These are phyloP conservation scores for Trachurus trachurus DNA, from an alignment of 2,797 vertebrate species.

Conservation along the genomic window DNA sequence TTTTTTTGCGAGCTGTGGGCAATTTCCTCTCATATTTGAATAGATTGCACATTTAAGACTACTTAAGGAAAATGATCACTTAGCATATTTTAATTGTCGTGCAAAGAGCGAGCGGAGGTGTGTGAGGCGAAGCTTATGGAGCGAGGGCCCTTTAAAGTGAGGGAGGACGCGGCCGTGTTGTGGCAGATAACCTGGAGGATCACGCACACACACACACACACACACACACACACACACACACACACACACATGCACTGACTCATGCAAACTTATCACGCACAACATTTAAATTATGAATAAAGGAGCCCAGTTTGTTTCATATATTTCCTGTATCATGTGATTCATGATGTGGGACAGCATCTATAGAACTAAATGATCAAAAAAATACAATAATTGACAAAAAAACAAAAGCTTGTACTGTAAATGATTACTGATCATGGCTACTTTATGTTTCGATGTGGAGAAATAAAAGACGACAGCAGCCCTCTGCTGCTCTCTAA, in stretches of 20 bases:
- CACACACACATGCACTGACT: neutral
- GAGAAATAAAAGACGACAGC: slow-evolving; percentile 78
- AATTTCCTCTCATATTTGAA: slow-evolving; percentile 99
- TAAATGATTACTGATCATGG: slow-evolving; percentile 68
- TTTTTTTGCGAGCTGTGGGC: slow-evolving; percentile 94
- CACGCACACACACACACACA: slow-evolving; percentile 73
- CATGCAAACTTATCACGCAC: neutral
- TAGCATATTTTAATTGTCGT: slow-evolving; percentile 99
- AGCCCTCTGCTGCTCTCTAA: slow-evolving; percentile 78
- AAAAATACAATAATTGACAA: neutral
- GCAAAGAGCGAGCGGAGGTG: slow-evolving; percentile 92
- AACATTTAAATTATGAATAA: slow-evolving; percentile 24
- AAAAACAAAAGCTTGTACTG: slow-evolving; percentile 17
- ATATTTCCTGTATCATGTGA: no score
- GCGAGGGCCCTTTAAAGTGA: slow-evolving; percentile 85
- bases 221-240: slow-evolving; percentile 75
- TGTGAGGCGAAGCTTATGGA: slow-evolving; percentile 88
- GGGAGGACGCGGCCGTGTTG: slow-evolving; percentile 41
- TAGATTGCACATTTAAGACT: slow-evolving; percentile 99
- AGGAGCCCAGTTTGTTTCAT: neutral
- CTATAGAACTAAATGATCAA: no score
- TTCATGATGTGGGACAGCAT: no score
- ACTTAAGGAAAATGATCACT: slow-evolving; percentile 99
- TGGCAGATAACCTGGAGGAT: slow-evolving; percentile 90
- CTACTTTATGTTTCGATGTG: slow-evolving; percentile 63